Percentiles rank a stretch among this genome's conserved stretches.
Conservation (phyloP, 2,113 vertebrate species). For the Tichodroma muraria region DNA sequence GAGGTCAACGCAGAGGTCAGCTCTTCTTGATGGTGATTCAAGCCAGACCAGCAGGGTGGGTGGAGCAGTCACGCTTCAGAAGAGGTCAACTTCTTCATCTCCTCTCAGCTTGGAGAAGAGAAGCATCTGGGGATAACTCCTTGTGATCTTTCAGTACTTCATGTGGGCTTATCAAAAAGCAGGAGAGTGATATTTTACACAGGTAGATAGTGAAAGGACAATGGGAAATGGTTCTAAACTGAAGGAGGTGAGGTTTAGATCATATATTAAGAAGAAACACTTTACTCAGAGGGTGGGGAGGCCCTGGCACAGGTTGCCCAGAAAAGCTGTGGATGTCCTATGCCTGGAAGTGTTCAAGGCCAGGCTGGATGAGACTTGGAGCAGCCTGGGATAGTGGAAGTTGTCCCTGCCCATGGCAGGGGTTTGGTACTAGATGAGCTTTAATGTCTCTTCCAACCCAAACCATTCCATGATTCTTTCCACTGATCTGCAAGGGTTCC, state of each 20-base stretch:
- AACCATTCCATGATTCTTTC: not conserved
- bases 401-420: not conserved
- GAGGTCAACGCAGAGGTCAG: not conserved
- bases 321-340: not conserved
- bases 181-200: not conserved
- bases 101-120: not conserved
- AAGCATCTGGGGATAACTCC: not conserved
- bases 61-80: fast-evolving
- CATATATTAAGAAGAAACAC: not conserved
- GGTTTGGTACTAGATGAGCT: fast-evolving
- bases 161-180: not conserved
- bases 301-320: not conserved
- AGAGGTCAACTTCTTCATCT: not conserved
- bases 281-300: not conserved
- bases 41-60: too few relatives aligned
- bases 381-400: not conserved
- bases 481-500: fast-evolving
- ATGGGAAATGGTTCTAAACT: not conserved
- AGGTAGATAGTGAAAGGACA: too few relatives aligned
- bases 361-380: not conserved
- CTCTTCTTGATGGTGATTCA: not conserved
- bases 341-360: not conserved
- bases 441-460: not conserved
- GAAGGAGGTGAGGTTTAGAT: not conserved
- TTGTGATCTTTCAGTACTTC: not conserved